These are phyloP conservation scores for Stenurella melanura DNA, from an alignment of 2,888 invertebrate species.

Conservation along the genomic window DNA sequence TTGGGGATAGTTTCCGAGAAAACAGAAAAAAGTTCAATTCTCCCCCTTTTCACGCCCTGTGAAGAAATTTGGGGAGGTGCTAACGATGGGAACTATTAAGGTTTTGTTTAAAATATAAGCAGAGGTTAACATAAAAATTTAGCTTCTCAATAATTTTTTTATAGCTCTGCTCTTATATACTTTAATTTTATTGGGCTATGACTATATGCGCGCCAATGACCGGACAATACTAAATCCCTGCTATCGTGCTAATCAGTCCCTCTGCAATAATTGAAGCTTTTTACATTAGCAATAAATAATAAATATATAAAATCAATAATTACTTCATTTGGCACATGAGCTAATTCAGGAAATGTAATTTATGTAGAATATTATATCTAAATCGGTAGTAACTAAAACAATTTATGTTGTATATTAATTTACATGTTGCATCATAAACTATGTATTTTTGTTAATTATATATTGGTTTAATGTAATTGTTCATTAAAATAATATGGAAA, in stretches of 20 bases:
- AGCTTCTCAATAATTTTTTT: too few relatives aligned
- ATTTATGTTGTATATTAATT: neutral
- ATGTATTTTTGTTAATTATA: constrained; percentile 3
- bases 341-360: neutral
- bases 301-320: neutral
- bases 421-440: constrained; percentile 1
- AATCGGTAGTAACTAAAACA: neutral
- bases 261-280: neutral
- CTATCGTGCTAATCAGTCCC: neutral
- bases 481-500: neutral
- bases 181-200: too few relatives aligned
- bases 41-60: too few relatives aligned
- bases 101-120: too few relatives aligned
- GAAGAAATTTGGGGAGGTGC: too few relatives aligned
- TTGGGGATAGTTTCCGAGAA: too few relatives aligned
- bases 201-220: too few relatives aligned
- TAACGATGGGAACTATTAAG: too few relatives aligned
- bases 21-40: too few relatives aligned
- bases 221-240: neutral
- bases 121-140: too few relatives aligned
- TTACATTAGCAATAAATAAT: neutral
- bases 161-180: too few relatives aligned
- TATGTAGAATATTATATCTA: constrained; percentile 3
- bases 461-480: constrained; percentile 1
- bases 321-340: neutral